Evolutionary conservation across 2,888 invertebrate genomes (phyloP), one percentile per base, ranked within the genome.

Genomic region (Leucophenga montana): DNA sequence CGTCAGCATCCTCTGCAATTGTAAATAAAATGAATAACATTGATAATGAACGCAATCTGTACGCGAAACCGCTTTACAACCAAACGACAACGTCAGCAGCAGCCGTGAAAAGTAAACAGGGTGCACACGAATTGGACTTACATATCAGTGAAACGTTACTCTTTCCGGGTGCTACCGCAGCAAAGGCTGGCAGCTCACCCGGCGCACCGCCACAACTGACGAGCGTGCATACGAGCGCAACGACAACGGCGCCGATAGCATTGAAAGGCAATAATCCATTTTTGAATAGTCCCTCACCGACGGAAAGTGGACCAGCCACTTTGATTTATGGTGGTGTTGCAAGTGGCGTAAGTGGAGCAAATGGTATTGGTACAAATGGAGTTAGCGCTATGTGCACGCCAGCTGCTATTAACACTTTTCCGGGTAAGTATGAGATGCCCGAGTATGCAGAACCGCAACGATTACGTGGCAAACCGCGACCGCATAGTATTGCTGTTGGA

Each of bases 401-500:
- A 13, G 39, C 66, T 11, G 44, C 70, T 16, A 53, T 54, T 31
- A 48, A 70, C 2, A 48, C 66, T 50, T 56, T 20, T 56, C 20
- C 75, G 0, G 69, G 71, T n/a, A 74, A 74, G 64, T 79, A 85
- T 18, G 86, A 86, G 71, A 78, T 86, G 74, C 86, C 86, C 53
- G 87, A 87, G 33, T 87, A 87, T 72, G 87, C 87, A 4, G 87
- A 87, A 65, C 87, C 87, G 0, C 84, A 82, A 69, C 83, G 87
- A 67, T 73, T 87, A 74, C 86, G 87, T 48, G 62, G 46, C 48
- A 83, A 92, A 65, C 85, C 82, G 57, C 80, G 92, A 22, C 92
- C 93, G 50, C 92, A 92, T 86, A 93, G 92, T 80, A 91, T 93
- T 78, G 92, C 93, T 73, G 89, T 91, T 39, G 88, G 66, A 11